Conservation (phyloP, 2,797 vertebrate species). For the Tapera naevia region DNA sequence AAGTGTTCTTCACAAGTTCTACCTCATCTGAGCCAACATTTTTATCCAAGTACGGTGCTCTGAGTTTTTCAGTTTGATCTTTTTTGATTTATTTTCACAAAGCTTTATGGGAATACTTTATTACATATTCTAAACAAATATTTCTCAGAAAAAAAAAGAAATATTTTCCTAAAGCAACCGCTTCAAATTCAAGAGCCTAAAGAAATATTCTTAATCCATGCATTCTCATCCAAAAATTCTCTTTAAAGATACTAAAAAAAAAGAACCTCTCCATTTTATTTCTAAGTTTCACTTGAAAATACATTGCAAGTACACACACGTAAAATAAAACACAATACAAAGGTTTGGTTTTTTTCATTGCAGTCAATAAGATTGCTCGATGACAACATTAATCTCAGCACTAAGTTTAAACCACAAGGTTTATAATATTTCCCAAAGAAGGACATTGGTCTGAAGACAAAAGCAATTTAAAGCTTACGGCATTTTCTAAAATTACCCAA, state of each 20-base stretch:
- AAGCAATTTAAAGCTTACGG: not conserved
- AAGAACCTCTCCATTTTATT: not conserved
- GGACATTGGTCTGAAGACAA: fast-evolving
- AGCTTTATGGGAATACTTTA: not conserved
- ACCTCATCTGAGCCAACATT: not conserved
- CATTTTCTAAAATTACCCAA: not conserved
- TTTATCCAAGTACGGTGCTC: not conserved
- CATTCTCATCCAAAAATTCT: not conserved
- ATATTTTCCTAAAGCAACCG: not conserved
- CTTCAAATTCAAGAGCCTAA: not conserved
- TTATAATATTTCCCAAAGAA: not conserved
- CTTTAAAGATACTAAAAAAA: not conserved
- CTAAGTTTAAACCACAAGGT: not conserved
- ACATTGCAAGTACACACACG: not conserved
- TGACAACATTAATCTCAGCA: not conserved
- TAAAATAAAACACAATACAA: not conserved
- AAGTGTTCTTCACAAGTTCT: not conserved
- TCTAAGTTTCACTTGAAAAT: not conserved
- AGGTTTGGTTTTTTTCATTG: fast-evolving
- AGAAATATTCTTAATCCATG: not conserved
- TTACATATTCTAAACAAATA: not conserved
- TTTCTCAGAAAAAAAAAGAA: not conserved
- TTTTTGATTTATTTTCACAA: not conserved
- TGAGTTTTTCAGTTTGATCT: not conserved
- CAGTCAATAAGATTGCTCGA: not conserved